Conservation (phyloP, 2,113 vertebrate genomes). For the Egretta garzetta region DNA sequence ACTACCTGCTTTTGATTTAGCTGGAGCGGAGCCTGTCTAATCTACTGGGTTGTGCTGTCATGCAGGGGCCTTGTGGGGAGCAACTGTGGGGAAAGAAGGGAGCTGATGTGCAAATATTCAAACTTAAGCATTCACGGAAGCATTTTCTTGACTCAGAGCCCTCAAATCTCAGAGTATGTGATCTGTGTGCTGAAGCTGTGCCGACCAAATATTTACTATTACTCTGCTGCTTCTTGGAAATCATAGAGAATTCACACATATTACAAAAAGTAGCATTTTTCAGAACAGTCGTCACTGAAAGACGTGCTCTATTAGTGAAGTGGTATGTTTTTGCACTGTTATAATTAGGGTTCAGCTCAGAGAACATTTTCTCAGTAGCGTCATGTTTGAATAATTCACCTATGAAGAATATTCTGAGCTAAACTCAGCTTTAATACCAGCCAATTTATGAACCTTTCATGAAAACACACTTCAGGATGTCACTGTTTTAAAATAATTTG, state of each 20-base stretch:
- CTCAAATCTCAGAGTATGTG: not conserved
- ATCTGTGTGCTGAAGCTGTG: constrained; percentile 2
- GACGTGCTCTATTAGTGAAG: not conserved
- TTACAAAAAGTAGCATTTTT: not conserved
- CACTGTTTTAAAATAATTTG: not conserved
- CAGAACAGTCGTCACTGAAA: not conserved
- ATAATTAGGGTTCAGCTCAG: constrained; percentile 19
- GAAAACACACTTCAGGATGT: constrained; percentile 25
- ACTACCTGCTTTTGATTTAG: not conserved
- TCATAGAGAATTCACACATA: not conserved
- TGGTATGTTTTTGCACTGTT: not conserved
- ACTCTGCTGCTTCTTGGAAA: not conserved
- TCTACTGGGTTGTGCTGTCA: not conserved
- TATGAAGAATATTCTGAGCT: constrained; percentile 35
- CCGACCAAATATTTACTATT: constrained; percentile 33
- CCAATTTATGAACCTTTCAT: constrained; percentile 21
- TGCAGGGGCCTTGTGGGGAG: not conserved
- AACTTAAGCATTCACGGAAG: constrained; percentile 15
- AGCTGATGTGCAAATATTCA: not conserved
- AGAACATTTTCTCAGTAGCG: not conserved
- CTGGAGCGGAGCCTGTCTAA: not conserved
- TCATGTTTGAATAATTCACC: constrained; percentile 23
- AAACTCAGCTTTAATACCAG: constrained; percentile 12
- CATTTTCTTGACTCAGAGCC: not conserved
- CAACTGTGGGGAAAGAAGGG: not conserved